Conservation (phyloP, 2,888 invertebrate species). For the Clepsis dumicolana region DNA sequence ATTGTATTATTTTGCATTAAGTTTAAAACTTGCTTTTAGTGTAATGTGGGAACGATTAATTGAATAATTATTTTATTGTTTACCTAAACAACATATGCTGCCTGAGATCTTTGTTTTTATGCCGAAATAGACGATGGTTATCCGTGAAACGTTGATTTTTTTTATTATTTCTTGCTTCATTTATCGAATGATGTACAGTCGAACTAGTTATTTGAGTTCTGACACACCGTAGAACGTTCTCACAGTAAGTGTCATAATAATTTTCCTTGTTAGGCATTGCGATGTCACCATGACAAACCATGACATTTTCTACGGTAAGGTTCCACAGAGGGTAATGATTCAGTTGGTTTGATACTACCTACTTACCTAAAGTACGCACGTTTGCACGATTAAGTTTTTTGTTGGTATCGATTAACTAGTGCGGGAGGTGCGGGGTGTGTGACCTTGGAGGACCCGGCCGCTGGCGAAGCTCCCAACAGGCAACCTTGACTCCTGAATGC, state of each 20-base stretch:
- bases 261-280: too few relatives aligned
- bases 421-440: constrained; percentile 48
- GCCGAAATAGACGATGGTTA: neutral
- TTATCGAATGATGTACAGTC: too few relatives aligned
- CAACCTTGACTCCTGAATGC: constrained; percentile 68
- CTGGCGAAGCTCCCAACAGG: constrained; percentile 59
- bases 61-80: neutral
- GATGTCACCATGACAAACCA: too few relatives aligned
- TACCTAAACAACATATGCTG: neutral
- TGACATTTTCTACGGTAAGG: too few relatives aligned
- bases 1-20: neutral
- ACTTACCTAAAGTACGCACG: neutral
- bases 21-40: neutral
- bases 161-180: too few relatives aligned
- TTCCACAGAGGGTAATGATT: too few relatives aligned
- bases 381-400: constrained; percentile 36
- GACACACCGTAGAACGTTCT: too few relatives aligned
- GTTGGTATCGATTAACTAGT: constrained; percentile 61
- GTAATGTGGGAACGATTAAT: neutral
- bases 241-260: too few relatives aligned
- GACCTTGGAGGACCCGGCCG: constrained; percentile 66
- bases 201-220: too few relatives aligned
- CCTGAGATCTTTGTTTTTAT: neutral
- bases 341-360: neutral
- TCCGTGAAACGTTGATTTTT: too few relatives aligned